Base-by-base conservation (phyloP, 2,797 vertebrate species). In the Anableps anableps region DNA sequence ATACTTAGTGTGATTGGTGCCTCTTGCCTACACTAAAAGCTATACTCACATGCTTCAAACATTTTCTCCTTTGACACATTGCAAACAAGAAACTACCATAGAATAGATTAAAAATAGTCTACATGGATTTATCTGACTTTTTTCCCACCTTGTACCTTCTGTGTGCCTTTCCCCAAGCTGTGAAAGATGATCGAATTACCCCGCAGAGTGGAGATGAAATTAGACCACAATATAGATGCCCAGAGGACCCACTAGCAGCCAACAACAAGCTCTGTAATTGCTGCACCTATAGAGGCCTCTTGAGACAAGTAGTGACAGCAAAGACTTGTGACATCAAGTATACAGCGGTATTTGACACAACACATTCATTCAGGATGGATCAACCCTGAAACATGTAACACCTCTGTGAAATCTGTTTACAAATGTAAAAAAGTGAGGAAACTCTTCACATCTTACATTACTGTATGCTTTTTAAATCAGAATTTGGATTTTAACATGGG, bases 51-150 rank as follows among this genome's bases (percentile, higher is more conserved):
- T 45, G 41, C 17, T 74, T 45, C 26, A 72, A 84, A 85, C 74
- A 78, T 80, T 88, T 88, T 89, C 43, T 89, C 60, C 50, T 41
- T 55, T 80, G 83, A 86, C 72, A 88, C 79, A 72, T 78, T 73
- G 50, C 47, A 82, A 89, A 87, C 77, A 83, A 75, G 70, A 80
- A 77, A 81, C 60, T 82, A 83, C 87, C 80, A 84, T 21, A 84
- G 80, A 94, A 91, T 76, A 77, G 62, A 93, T 92, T 89, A 34
- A 85, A 89, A 91, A 87, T 81, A 83, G 82, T 88, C 90, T 78
- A 88, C 85, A 90, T 55, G 70, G 83, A 93, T 94, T 92, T 92
- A 87, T 92, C 80, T 80, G 76, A 74, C 51, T 76, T 81, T 77
- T 4, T 19, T 14, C 16, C 55, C 41, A 43, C 17, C 71, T 72